phyloP scores from a whole-genome alignment of 2,797 vertebrate genomes.

The Phoeniculus purpureus region DNA sequence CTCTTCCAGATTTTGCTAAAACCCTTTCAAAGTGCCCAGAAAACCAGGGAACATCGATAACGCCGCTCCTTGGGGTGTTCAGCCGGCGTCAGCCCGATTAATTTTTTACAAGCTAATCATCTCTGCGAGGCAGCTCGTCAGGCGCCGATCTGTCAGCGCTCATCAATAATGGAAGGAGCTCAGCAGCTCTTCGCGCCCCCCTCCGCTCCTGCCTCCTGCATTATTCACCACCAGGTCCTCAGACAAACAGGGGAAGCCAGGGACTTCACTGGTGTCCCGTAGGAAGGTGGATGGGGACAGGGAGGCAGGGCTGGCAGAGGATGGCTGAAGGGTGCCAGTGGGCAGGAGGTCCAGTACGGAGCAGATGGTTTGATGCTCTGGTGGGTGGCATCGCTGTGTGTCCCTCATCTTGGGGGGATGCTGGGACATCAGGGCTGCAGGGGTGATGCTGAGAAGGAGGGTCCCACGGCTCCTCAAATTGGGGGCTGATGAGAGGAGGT shows the following conservation, averaged over 20 bases:
- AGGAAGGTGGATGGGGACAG: neutral
- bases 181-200: neutral
- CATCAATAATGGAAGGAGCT: constrained; percentile 81
- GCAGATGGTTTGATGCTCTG: neutral
- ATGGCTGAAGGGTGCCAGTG: neutral
- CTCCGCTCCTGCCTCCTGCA: constrained; percentile 66
- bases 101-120: constrained; percentile 81
- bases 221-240: constrained; percentile 76
- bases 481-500: no score
- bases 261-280: constrained; percentile 4
- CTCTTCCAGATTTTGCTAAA: constrained; percentile 55
- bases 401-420: no score
- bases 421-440: neutral
- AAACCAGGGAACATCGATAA: constrained; percentile 61
- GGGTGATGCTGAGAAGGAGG: no score
- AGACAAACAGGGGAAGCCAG: neutral
- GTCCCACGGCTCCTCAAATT: neutral
- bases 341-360: rapidly evolving
- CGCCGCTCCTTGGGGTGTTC: constrained; percentile 59
- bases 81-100: constrained; percentile 66
- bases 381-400: neutral
- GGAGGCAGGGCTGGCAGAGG: neutral
- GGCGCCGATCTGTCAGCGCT: constrained; percentile 68
- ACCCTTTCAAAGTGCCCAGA: constrained; percentile 69
- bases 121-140: constrained; percentile 77